Evolutionary conservation across 2,888 invertebrate genomes (phyloP).

Genomic region (Synergus gifuensis): DNA sequence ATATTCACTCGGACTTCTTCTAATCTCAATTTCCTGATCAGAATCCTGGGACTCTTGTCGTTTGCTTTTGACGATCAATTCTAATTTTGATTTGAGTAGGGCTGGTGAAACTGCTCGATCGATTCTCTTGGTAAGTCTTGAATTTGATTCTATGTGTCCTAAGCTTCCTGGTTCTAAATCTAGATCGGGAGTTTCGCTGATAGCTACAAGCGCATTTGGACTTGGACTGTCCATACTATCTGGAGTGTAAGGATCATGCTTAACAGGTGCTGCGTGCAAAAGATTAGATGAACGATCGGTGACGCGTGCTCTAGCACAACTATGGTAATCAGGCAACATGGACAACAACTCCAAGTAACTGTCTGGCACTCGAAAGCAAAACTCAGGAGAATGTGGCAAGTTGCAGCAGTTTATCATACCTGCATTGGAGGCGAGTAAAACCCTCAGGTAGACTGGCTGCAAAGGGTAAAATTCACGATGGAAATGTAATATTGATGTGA

Average conservation of each 20-base stretch:
- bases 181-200: conserved; percentile 61
- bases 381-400: conserved; percentile 68
- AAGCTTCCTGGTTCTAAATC: conserved; percentile 57
- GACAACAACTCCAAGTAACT: conserved; percentile 71
- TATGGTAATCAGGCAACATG: conserved; percentile 75
- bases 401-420: conserved; percentile 86
- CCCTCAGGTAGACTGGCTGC: conserved; percentile 89
- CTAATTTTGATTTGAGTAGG: conserved; percentile 71
- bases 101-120: conserved; percentile 73
- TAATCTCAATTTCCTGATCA: conserved; percentile 48
- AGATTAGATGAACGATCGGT: conserved; percentile 78
- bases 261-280: conserved; percentile 79
- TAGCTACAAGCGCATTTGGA: conserved; percentile 77
- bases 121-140: conserved; percentile 50
- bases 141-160: conserved; percentile 40
- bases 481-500: conserved; percentile 18
- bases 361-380: conserved; percentile 76
- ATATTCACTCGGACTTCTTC: conserved; percentile 62
- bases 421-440: conserved; percentile 86
- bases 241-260: conserved; percentile 89
- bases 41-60: conserved; percentile 45
- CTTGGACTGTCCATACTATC: conserved; percentile 89
- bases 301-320: conserved; percentile 68
- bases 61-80: conserved; percentile 66
- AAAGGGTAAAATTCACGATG: conserved; percentile 71